Base-by-base conservation (phyloP, 2,888 invertebrate genomes). In the Andricus curvator region DNA sequence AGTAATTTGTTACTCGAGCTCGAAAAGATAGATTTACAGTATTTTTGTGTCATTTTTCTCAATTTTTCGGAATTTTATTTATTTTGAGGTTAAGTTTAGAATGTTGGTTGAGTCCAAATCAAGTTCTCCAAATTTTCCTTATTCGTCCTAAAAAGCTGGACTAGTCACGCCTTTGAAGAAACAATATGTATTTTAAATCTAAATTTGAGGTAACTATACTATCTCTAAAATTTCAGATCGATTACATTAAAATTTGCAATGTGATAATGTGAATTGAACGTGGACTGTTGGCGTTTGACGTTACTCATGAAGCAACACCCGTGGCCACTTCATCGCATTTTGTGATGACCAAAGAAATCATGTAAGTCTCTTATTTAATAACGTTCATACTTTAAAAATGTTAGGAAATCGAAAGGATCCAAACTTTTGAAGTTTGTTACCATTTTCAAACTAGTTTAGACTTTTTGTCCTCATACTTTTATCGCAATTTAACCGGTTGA, bases 191-290 rank as follows among this genome's bases (percentile, higher is more conserved):
- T 56, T n/a, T 56, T n/a, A 20, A 9, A 56, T n/a, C 8, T 13
- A 41, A 6, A 15, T 68, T 68, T 68, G 4, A n/a, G 22, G 1
- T 68, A 25, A 25, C 15, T 44, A 29, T 25, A 25, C 11, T 25
- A 37, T 20, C 29, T 48, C n/a, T 74, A 0, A 5, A 74, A 11
- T 56, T 74, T 33, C 74, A 74, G 74, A n/a, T 74, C 9, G 9
- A 25, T 29, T 11, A n/a, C 33, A 51, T n/a, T 56, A 33, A 74
- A 74, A 74, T 33, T 74, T 56, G 56, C 20, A 56, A 56, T 11
- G 11, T 29, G 11, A 56, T 56, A 29, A 51, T 70, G 51, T 51
- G 15, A 70, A 51, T 20, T 74, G 33, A 62, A 22, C 70, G 20
- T 20, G 13, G n/a, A 56, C 20, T 56, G 5, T 20, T 56, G 37